Percentiles rank a stretch among this genome's conserved stretches.
Conservation (phyloP, 2,113 vertebrate genomes). For the Sorex araneus region DNA sequence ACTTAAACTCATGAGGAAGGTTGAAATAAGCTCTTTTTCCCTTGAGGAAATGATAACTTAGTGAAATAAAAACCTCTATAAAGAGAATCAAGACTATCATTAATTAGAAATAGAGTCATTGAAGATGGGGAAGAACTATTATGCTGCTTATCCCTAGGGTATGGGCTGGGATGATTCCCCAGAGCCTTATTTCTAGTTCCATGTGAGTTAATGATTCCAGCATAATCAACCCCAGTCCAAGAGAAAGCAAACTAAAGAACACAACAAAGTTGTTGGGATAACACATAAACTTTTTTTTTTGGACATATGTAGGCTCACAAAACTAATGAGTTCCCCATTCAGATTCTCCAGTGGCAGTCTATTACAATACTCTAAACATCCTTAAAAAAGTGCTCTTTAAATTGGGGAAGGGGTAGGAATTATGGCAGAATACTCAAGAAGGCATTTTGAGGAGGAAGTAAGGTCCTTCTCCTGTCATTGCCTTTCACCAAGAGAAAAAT, state of each 20-base stretch:
- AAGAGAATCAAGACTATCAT: constrained; percentile 46
- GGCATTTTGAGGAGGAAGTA: constrained; percentile 60
- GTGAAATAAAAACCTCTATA: constrained; percentile 55
- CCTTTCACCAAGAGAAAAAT: constrained; percentile 57
- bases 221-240: constrained; percentile 71
- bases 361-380: constrained; percentile 68
- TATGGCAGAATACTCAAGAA: constrained; percentile 53
- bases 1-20: background rate
- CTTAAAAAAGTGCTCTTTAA: constrained; percentile 48
- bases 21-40: constrained; percentile 10
- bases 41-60: constrained; percentile 6
- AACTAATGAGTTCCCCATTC: constrained; percentile 78
- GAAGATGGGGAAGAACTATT: constrained; percentile 42
- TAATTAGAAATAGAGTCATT: constrained; percentile 67
- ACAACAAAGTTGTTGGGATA: constrained; percentile 79
- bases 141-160: constrained; percentile 48
- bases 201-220: constrained; percentile 75
- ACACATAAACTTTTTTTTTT: constrained; percentile 74
- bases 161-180: constrained; percentile 64
- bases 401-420: background rate
- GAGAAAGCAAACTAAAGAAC: constrained; percentile 67
- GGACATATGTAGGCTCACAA: constrained; percentile 75
- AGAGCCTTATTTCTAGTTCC: constrained; percentile 70
- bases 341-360: constrained; percentile 41
- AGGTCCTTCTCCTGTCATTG: constrained; percentile 55